A percentile compares a stretch with the other conserved stretches of the same genome.
phyloP scores from a whole-genome alignment of 2,113 vertebrate species.

The Lophura nycthemera region DNA sequence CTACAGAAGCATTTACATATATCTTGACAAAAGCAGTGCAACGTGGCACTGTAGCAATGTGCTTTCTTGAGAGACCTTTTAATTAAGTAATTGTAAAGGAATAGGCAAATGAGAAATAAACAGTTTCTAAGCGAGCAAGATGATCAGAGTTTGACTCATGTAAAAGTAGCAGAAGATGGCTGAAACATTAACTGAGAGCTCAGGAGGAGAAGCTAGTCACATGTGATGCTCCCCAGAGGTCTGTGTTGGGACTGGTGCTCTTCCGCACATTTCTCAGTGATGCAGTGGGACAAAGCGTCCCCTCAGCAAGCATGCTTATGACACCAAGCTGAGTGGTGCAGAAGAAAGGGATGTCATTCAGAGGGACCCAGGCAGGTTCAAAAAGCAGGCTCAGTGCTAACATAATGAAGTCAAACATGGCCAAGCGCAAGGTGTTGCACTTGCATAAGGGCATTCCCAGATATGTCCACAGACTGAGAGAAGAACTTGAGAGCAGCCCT shows the following conservation, averaged over 20 bases:
- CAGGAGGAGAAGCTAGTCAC: background rate
- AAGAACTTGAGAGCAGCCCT: too few species aligned
- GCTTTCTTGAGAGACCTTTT: slow-evolving; percentile 31
- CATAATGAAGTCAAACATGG: background rate
- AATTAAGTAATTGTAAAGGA: slow-evolving; percentile 39
- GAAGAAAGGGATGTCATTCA: background rate
- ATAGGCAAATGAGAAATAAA: slow-evolving; percentile 53
- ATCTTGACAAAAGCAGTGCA: slow-evolving; percentile 18
- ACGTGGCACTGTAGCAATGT: background rate
- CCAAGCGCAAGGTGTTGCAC: too few species aligned
- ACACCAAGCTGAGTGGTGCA: background rate
- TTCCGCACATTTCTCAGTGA: background rate
- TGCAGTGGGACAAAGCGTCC: background rate
- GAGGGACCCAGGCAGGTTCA: background rate
- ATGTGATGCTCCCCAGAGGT: background rate
- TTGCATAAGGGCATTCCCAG: too few species aligned
- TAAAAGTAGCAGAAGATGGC: background rate
- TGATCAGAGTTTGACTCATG: background rate
- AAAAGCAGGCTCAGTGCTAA: background rate
- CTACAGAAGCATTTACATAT: slow-evolving; percentile 1
- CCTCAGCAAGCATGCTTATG: background rate
- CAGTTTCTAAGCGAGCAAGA: slow-evolving; percentile 5
- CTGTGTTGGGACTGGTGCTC: background rate
- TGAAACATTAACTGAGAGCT: background rate
- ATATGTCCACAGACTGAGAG: too few species aligned